These are phyloP conservation scores for Australoheros scitulus DNA, from an alignment of 2,113 vertebrate species.

Conservation along the genomic window DNA sequence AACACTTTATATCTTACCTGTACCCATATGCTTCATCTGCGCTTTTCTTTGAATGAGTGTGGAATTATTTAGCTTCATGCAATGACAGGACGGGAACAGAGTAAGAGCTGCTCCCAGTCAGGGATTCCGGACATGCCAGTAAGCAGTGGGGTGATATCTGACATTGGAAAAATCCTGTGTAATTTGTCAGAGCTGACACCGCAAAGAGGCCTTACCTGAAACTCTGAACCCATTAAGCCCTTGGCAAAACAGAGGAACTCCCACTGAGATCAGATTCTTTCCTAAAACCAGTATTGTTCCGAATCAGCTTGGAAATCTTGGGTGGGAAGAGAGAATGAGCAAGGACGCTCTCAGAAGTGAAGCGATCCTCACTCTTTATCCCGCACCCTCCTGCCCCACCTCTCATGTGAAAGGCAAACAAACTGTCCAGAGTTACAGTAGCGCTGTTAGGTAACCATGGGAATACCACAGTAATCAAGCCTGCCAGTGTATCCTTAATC, in stretches of 20 bases:
- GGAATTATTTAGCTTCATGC: slow-evolving; percentile 43
- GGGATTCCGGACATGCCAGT: slow-evolving; percentile 47
- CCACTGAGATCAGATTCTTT: slow-evolving; percentile 62
- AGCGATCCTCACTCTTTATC: slow-evolving; percentile 10
- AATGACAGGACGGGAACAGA: slow-evolving; percentile 41
- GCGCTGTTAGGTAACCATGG: slow-evolving; percentile 4
- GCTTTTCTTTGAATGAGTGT: slow-evolving; percentile 21
- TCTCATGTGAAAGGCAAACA: slow-evolving; percentile 3
- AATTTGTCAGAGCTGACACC: slow-evolving; percentile 67
- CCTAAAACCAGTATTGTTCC: slow-evolving; percentile 38
- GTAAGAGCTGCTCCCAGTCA: slow-evolving; percentile 23
- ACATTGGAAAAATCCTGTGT: slow-evolving; percentile 60
- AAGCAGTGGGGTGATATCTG: slow-evolving; percentile 51
- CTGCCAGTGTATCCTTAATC: not conserved
- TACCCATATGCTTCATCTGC: not conserved
- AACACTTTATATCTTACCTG: not conserved
- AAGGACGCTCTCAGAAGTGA: not conserved
- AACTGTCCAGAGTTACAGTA: not conserved
- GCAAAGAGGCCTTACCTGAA: slow-evolving; percentile 43
- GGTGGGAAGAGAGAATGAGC: slow-evolving; percentile 38
- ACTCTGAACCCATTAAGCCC: slow-evolving; percentile 55
- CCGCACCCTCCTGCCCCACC: slow-evolving; percentile 8
- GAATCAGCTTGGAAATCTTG: slow-evolving; percentile 48
- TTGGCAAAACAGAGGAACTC: slow-evolving; percentile 71
- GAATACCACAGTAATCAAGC: not conserved